Evolutionary conservation across 2,888 invertebrate species (phyloP).

Genomic region (Scaptomyza flava): DNA sequence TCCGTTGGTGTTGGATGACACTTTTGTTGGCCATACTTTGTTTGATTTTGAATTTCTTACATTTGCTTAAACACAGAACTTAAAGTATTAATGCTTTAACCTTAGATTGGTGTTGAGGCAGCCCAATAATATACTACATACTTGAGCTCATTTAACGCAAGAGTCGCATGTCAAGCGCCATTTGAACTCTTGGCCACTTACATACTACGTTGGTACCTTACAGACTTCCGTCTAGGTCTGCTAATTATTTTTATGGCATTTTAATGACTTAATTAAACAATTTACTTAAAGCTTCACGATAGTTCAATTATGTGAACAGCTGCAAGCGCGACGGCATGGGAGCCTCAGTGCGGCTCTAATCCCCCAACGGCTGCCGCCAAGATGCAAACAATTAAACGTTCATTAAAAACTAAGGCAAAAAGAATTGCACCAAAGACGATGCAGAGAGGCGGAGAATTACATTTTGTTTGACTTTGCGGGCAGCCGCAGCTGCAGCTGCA

Average conservation of each 20-base stretch:
- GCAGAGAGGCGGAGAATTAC: constrained; percentile 31
- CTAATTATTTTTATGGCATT: constrained; percentile 74
- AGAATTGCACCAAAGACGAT: constrained; percentile 41
- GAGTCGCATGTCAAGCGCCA: constrained; percentile 68
- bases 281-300: constrained; percentile 61
- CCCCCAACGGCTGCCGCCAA: constrained; percentile 28
- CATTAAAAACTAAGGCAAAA: constrained; percentile 60
- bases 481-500: constrained; percentile 28
- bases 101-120: constrained; percentile 30
- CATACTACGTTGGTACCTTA: constrained; percentile 4
- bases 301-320: constrained; percentile 74
- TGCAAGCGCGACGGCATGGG: constrained; percentile 21
- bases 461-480: constrained; percentile 47
- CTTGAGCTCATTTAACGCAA: constrained; percentile 44
- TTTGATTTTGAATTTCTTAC: neutral
- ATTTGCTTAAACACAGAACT: constrained; percentile 9
- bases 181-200: constrained; percentile 54
- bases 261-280: constrained; percentile 79
- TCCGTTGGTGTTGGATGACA: constrained; percentile 37
- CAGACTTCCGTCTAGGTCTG: constrained; percentile 47
- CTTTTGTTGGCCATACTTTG: constrained; percentile 37
- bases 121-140: constrained; percentile 20
- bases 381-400: constrained; percentile 77
- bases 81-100: constrained; percentile 28
- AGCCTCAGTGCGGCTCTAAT: constrained; percentile 6